Evolutionary conservation across 1,140 invertebrate species (phyloP), one percentile per base, ranked within the genome.

Genomic region (Dreissena polymorpha): DNA sequence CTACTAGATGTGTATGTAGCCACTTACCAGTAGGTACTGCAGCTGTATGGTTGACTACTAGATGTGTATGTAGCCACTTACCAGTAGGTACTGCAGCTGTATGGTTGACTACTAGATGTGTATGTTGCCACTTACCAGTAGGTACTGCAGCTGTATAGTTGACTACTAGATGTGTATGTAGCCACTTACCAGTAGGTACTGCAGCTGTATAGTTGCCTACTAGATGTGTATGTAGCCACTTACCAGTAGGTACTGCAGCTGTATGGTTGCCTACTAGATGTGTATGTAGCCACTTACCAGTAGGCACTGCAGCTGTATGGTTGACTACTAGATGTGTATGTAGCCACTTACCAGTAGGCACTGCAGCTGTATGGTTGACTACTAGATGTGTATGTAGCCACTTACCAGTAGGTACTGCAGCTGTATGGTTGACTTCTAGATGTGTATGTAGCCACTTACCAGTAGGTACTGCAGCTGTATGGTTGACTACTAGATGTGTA

Each of bases 321-420:
- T 39, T 39, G 39, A 39, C 39, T 39, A 39, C 8, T 2, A 39
- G 39, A 39, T 39, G 39, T 39, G 39, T 39, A 8, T 39, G 8
- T 39, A 8, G 39, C 23, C 49, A 89, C 92, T 93, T 93, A 97
- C 97, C 94, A 99, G 93, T 89, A 99, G 94, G 94, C 99, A 99
- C 91, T 99, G 97, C 50, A 99, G 92, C 39, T 39, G 2, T 39
- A 39, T 39, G 39, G 3, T 39, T 39, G 39, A 39, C 39, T 39
- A 39, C 8, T 2, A 39, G 39, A 39, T 39, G 39, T 39, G 39
- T 39, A 8, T 39, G 8, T 39, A 8, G 39, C 23, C 49, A 89
- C 92, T 93, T 93, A 97, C 97, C 94, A 99, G 93, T 89, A 99
- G 94, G 94, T 99, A 99, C 91, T 99, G 97, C 50, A 99, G 92